Percentiles rank a stretch among this genome's conserved stretches.
Conservation (phyloP, 2,797 vertebrate species). For the Melanotaenia maccullochi region DNA sequence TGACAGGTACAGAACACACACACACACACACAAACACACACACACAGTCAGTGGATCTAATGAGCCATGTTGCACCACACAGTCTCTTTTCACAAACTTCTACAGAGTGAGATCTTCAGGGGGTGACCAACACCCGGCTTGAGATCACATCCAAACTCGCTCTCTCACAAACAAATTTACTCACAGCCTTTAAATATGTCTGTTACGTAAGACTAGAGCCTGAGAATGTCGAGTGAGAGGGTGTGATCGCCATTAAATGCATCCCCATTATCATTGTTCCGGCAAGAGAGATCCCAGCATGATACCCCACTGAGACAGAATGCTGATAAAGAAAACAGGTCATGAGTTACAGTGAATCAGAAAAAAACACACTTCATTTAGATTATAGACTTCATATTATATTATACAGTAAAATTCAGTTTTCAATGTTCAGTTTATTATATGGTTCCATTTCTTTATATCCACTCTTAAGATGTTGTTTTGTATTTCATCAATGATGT, state of each 20-base stretch:
- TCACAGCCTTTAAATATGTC: slow-evolving; percentile 65
- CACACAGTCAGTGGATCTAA: background rate
- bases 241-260: slow-evolving; percentile 64
- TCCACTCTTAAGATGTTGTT: too few relatives aligned
- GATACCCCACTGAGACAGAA: slow-evolving; percentile 19
- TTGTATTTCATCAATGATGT: too few relatives aligned
- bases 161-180: slow-evolving; percentile 39
- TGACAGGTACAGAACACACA: slow-evolving; percentile 86
- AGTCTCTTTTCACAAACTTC: slow-evolving; percentile 26
- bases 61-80: slow-evolving; percentile 10
- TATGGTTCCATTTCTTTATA: too few relatives aligned
- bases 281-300: slow-evolving; percentile 45
- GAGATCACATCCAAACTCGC: slow-evolving; percentile 60
- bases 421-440: too few relatives aligned
- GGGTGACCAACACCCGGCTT: slow-evolving; percentile 48
- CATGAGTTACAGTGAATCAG: slow-evolving; percentile 1
- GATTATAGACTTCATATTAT: background rate
- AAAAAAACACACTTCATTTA: background rate
- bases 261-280: slow-evolving; percentile 60
- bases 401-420: background rate
- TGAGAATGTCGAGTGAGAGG: slow-evolving; percentile 57
- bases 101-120: slow-evolving; percentile 29
- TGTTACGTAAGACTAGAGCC: slow-evolving; percentile 62
- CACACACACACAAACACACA: slow-evolving; percentile 17
- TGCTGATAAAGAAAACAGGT: slow-evolving; percentile 19